Evolutionary conservation across 2,888 invertebrate species (phyloP), one percentile per base, ranked within the genome.

Genomic region (Drosophila kokeensis): DNA sequence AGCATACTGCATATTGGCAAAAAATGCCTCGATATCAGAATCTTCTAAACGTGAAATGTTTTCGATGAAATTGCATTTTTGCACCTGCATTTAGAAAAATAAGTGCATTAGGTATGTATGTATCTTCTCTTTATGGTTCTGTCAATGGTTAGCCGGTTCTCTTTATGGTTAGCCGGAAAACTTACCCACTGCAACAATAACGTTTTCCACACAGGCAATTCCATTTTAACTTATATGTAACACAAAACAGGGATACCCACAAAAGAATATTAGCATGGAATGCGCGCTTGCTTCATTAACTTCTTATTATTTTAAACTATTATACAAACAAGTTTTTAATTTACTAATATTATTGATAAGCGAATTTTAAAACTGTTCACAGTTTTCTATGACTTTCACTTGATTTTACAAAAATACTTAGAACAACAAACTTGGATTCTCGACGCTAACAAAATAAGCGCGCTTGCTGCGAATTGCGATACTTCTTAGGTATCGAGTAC

Each of bases 1-100:
- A 18, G 75, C 74, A 67, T 83, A 68, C 10, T 76, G 48, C 8
- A 55, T 58, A 62, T 75, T 87, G 27, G 79, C 45, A 72, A 90
- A 93, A 69, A 93, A 93, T 2, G 50, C 69, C n/a, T 92, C 90
- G 29, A 93, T 81, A 72, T 93, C 87, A 0, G 92, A 79, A 59
- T 92, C 91, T 62, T 93, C 92, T 7, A 93, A 72, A 15, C 84
- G 83, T 57, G 82, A 82, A 15, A 76, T 76, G 4, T 76, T 65
- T 5, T 81, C 84, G 50, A 85, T 74, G 40, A 92, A 91, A 45
- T 78, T 79, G 38, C 92, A 92, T 72, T 89, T 77, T 13, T 84
- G 82, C 5, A 91, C 77, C 93, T 92, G 42, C n/a, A 50, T 15
- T 13, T 36, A 18, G 27, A 11, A 48, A 49, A 21, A 55, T 53